Evolutionary conservation across 1,140 invertebrate genomes (phyloP), one percentile per base, ranked within the genome.

Genomic region (Zaprionus camerounensis): DNA sequence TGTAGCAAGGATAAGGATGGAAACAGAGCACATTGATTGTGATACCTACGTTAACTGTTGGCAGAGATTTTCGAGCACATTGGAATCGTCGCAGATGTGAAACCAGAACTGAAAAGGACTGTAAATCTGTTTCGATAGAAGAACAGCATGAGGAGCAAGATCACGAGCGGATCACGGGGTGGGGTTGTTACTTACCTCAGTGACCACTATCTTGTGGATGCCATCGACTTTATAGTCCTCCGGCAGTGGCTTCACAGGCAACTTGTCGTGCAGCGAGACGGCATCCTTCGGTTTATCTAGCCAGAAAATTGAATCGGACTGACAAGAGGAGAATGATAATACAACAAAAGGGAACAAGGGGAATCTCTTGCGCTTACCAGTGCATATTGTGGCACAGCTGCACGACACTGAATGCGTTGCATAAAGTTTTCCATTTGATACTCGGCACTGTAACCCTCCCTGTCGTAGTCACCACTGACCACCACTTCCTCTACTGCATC

Each of bases 31-130:
- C 9, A 34, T 11, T 5, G 13, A 9, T 17, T 46, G 1, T 17
- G 7, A 4, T 46, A 46, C 77, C 65, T 59, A 85, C 81, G 7
- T 6, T 4, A 82, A 9, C 5, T 17, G 3, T 0, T 0, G 0
- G 5, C 26, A 9, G 4, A 83, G 17, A 0, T 53, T 13, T 0
- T 20, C 2, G 7, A 84, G 12, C 3, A 34, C 1, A 1, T 12
- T 5, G 0, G 11, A 12, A 6, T 55, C 66, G 0, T 28, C 5
- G 0, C 15, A 9, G 2, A 15, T 38, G 1, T 69, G 76, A 4
- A 84, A 85, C 82, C 82, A 84, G 17, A 84, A 84, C 17, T 84
- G 82, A 70, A 85, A 84, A 1, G 82, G 82, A 3, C 63, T 71
- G 12, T 81, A 84, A 0, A 73, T 28, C 80, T 82, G 26, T 41